phyloP scores from a whole-genome alignment of 2,113 vertebrate species.

The Tapirus terrestris region DNA sequence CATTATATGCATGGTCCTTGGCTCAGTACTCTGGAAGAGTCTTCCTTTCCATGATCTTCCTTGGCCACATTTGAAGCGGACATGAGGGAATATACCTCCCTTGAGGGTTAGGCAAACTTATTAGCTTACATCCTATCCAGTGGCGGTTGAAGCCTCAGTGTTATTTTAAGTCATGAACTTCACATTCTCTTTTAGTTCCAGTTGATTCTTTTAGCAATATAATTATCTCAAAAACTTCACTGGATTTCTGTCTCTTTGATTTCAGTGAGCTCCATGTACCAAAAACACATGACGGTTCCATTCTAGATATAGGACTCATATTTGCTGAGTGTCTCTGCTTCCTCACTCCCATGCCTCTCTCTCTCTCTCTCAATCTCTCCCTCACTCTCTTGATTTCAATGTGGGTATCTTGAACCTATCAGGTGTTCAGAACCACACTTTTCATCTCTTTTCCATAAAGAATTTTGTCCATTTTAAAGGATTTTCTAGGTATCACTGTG shows the following conservation, averaged over 20 bases:
- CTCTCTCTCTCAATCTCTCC: not conserved
- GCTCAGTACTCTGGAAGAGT: not conserved
- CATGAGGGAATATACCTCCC: not conserved
- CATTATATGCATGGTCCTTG: not conserved
- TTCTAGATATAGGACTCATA: not conserved
- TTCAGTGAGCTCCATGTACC: not conserved
- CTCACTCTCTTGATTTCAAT: not conserved
- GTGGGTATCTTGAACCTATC: not conserved
- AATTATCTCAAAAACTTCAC: constrained; percentile 33
- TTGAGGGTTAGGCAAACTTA: not conserved
- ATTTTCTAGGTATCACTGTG: not conserved
- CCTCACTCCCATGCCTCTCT: not conserved
- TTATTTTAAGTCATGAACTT: constrained; percentile 31
- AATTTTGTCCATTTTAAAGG: not conserved
- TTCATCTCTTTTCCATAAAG: not conserved
- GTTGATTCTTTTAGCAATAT: not conserved
- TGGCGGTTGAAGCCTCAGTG: not conserved
- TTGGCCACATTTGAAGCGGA: not conserved
- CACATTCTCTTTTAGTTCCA: constrained; percentile 11
- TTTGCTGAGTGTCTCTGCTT: not conserved
- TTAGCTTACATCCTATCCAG: not conserved
- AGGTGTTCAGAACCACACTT: not conserved
- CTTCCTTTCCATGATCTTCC: not conserved
- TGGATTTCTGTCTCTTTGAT: constrained; percentile 43
- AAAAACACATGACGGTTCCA: not conserved